phyloP scores from a whole-genome alignment of 64 coral and sea anemone genomes.

The Montipora cactus region DNA sequence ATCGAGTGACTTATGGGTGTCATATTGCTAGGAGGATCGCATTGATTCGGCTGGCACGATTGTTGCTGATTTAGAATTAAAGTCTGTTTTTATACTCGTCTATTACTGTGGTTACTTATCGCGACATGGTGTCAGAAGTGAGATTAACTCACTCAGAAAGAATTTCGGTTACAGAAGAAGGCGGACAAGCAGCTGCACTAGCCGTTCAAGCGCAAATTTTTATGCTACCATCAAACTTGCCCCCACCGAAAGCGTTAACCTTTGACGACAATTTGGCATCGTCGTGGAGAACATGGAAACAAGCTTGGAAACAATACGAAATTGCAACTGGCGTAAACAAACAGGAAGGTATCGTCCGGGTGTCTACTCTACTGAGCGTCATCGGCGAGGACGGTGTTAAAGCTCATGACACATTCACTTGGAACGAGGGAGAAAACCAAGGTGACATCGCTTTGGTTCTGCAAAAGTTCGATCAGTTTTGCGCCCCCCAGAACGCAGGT shows the following conservation, averaged over 20 bases:
- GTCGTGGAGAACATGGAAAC: not conserved
- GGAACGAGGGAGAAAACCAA: not conserved
- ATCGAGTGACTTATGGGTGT: too few relatives aligned
- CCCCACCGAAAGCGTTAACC: too few relatives aligned
- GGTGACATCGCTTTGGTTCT: slow-evolving; percentile 7
- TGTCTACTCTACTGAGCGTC: not conserved
- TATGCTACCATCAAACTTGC: not conserved
- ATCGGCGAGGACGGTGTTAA: slow-evolving; percentile 27
- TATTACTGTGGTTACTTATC: too few relatives aligned
- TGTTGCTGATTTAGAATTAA: too few relatives aligned
- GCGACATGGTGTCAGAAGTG: not conserved
- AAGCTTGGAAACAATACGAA: slow-evolving; percentile 29
- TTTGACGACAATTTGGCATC: not conserved
- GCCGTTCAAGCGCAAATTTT: not conserved
- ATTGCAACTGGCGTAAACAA: slow-evolving; percentile 1
- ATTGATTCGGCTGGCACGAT: too few relatives aligned
- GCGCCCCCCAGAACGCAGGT: not conserved
- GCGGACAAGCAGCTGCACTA: not conserved
- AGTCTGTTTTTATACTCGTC: too few relatives aligned
- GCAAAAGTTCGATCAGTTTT: slow-evolving; percentile 1
- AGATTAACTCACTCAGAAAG: not conserved
- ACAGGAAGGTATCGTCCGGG: slow-evolving; percentile 17
- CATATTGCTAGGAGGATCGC: too few relatives aligned
- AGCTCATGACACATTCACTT: slow-evolving; percentile 27
- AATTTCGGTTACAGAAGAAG: not conserved